Percentiles rank a stretch among this genome's conserved stretches.
Evolutionary conservation across 2,797 vertebrate species (phyloP).

Genomic region (Morelia viridis): DNA sequence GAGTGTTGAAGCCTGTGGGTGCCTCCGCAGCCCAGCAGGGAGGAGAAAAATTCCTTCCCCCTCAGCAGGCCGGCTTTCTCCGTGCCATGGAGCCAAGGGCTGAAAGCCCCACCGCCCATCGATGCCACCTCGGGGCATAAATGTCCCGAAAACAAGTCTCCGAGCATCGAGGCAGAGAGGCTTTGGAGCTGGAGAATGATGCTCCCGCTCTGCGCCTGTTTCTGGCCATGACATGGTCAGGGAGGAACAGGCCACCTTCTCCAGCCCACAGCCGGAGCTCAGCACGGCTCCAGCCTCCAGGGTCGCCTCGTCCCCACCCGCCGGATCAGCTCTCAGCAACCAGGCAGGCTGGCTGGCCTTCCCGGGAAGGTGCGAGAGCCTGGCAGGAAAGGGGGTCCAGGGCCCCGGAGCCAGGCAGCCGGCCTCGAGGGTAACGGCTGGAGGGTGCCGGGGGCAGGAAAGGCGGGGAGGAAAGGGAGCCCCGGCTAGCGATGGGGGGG

Average conservation of each 20-base stretch:
- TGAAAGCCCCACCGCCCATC: no score
- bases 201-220: slow-evolving; percentile 59
- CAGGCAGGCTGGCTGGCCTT: slow-evolving; percentile 49
- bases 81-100: no score
- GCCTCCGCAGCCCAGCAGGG: no score
- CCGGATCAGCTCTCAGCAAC: slow-evolving; percentile 48
- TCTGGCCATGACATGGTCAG: slow-evolving; percentile 52
- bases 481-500: no score
- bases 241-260: slow-evolving; percentile 58
- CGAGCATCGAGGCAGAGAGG: no score
- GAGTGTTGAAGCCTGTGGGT: not conserved
- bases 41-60: not conserved
- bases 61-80: no score
- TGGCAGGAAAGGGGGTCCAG: not conserved
- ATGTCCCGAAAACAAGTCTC: no score
- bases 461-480: not conserved
- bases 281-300: slow-evolving; percentile 63
- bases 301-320: slow-evolving; percentile 64
- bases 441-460: not conserved
- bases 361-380: slow-evolving; percentile 40
- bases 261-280: slow-evolving; percentile 55
- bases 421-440: not conserved
- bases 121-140: no score
- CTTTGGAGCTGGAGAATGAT: no score
- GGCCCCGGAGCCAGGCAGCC: not conserved